phyloP scores from a whole-genome alignment of 2,113 vertebrate species.

The Pantherophis guttatus region DNA sequence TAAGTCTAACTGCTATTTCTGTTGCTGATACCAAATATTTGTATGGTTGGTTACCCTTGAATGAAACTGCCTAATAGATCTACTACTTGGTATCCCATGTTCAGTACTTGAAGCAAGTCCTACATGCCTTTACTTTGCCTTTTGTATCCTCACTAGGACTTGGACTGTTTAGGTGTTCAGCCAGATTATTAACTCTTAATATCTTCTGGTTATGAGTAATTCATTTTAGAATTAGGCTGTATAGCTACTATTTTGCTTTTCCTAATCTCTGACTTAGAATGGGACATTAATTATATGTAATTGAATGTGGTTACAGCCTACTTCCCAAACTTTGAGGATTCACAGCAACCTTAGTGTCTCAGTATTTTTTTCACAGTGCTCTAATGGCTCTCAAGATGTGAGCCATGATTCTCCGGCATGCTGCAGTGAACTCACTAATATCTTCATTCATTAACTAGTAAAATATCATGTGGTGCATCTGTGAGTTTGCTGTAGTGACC shows the following conservation, averaged over 20 bases:
- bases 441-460: neutral
- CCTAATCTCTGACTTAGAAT: neutral
- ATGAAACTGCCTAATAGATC: neutral
- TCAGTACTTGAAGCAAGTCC: neutral
- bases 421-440: neutral
- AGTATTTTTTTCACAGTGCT: neutral
- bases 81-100: neutral
- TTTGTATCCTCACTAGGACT: neutral
- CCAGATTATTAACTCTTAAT: neutral
- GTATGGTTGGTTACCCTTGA: neutral
- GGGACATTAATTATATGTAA: neutral
- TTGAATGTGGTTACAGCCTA: neutral
- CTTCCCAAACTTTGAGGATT: neutral
- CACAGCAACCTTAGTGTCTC: neutral
- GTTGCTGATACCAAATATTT: neutral
- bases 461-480: neutral
- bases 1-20: neutral
- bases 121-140: neutral
- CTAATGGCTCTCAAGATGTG: neutral
- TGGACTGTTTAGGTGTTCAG: neutral
- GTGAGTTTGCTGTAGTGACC: neutral
- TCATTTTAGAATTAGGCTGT: neutral
- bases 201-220: neutral
- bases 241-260: neutral
- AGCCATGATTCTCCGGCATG: neutral